A percentile compares a stretch with the other conserved stretches of the same genome.
Conservation (phyloP, 2,797 vertebrate genomes). For the Alosa sapidissima region DNA sequence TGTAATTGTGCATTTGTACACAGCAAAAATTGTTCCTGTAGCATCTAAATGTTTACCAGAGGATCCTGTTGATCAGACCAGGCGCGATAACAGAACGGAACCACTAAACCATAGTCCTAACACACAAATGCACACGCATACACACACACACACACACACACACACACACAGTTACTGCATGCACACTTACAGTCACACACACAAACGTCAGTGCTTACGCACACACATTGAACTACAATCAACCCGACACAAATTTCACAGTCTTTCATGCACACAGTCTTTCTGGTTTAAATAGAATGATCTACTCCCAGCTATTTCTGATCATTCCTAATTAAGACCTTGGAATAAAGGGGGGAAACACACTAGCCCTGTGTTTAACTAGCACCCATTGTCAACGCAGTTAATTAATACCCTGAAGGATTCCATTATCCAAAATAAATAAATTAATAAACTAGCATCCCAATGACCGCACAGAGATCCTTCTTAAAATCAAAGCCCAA, state of each 20-base stretch:
- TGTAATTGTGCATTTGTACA: no score
- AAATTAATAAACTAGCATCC: conserved; percentile 69
- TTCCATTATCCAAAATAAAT: conserved; percentile 78
- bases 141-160: neutral
- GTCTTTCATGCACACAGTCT: neutral
- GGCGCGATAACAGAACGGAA: no score
- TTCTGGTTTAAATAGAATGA: conserved; percentile 2
- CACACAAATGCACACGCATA: neutral
- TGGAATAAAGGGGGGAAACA: conserved; percentile 51
- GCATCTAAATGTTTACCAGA: neutral
- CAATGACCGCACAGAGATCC: conserved; percentile 70
- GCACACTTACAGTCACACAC: no score
- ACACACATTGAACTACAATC: conserved; percentile 57
- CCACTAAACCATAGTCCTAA: neutral
- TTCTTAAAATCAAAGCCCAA: conserved; percentile 70
- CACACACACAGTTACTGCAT: neutral
- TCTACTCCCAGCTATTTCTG: conserved; percentile 23
- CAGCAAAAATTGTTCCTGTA: no score
- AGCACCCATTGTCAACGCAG: conserved; percentile 77
- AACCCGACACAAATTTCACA: conserved; percentile 15
- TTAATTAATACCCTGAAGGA: conserved; percentile 87
- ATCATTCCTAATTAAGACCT: conserved; percentile 28
- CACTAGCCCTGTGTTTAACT: conserved; percentile 75
- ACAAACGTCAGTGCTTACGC: neutral
- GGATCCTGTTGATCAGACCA: neutral